Conservation (phyloP, 2,113 vertebrate genomes). For the Ciconia stormi region DNA sequence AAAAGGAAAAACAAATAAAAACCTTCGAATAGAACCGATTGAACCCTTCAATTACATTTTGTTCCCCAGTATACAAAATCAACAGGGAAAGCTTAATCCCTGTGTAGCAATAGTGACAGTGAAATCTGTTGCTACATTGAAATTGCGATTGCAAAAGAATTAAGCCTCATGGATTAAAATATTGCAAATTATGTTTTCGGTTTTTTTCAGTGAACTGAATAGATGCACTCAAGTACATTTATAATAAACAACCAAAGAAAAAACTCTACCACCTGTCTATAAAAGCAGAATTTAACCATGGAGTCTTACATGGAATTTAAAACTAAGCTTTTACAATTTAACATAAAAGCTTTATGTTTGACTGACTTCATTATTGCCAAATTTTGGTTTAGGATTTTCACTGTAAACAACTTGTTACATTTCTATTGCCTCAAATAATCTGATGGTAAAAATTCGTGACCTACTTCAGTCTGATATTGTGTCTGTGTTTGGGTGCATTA, state of each 20-base stretch:
- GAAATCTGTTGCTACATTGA: background rate
- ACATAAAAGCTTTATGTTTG: background rate
- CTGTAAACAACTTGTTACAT: background rate
- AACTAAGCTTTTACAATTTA: conserved; percentile 13
- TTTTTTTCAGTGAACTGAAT: background rate
- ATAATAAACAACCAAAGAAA: conserved; percentile 1
- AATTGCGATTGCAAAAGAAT: conserved; percentile 7
- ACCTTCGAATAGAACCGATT: background rate
- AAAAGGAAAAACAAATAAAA: background rate
- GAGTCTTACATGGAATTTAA: background rate
- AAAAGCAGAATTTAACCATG: background rate
- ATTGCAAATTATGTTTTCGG: background rate
- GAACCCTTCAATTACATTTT: background rate
- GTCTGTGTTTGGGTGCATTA: background rate
- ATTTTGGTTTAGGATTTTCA: background rate
- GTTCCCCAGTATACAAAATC: background rate
- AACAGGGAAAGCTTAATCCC: background rate
- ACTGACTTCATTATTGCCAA: background rate
- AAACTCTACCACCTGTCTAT: conserved; percentile 28
- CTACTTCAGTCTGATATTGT: background rate
- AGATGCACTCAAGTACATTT: conserved; percentile 9
- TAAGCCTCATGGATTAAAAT: conserved; percentile 39
- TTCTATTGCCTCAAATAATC: background rate
- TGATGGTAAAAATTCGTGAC: background rate
- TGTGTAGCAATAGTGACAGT: background rate